A percentile compares a stretch with the other conserved stretches of the same genome.
Conservation (phyloP, 2,113 vertebrate genomes). For the Leucosticte australis region DNA sequence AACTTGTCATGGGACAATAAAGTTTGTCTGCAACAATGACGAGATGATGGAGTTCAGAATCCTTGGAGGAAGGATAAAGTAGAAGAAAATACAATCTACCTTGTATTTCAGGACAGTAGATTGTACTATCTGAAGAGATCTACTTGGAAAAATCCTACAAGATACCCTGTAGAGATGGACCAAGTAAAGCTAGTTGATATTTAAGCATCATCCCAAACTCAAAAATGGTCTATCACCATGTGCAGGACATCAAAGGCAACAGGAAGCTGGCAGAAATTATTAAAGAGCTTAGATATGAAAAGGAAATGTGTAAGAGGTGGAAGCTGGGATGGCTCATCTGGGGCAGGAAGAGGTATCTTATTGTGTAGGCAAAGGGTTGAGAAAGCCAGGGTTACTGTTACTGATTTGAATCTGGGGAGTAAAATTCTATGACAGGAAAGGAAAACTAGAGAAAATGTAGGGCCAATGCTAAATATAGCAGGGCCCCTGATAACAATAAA, state of each 20-base stretch:
- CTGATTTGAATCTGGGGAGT: not conserved
- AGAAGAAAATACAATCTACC: not conserved
- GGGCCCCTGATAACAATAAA: not conserved
- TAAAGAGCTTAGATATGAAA: not conserved
- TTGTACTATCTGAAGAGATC: not conserved
- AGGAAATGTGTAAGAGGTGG: not conserved
- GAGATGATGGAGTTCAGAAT: not conserved
- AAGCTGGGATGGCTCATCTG: not conserved
- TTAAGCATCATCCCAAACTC: not conserved
- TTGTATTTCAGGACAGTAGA: not conserved
- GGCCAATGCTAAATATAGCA: not conserved
- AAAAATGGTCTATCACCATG: not conserved
- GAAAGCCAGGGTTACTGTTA: not conserved
- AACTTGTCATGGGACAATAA: not conserved
- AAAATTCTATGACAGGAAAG: not conserved
- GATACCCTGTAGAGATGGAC: not conserved
- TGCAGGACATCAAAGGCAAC: not conserved
- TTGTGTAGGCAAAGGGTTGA: fast-evolving
- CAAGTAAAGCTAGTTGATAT: not conserved
- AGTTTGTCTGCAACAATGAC: not conserved
- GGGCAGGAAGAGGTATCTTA: not conserved
- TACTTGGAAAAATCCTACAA: not conserved
- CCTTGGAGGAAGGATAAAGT: not conserved
- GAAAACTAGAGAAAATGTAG: not conserved
- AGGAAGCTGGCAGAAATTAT: not conserved